Percentiles rank a stretch among this genome's conserved stretches.
These are phyloP conservation scores for Drosophila equinoxialis DNA, from an alignment of 1,140 invertebrate genomes.

Conservation along the genomic window DNA sequence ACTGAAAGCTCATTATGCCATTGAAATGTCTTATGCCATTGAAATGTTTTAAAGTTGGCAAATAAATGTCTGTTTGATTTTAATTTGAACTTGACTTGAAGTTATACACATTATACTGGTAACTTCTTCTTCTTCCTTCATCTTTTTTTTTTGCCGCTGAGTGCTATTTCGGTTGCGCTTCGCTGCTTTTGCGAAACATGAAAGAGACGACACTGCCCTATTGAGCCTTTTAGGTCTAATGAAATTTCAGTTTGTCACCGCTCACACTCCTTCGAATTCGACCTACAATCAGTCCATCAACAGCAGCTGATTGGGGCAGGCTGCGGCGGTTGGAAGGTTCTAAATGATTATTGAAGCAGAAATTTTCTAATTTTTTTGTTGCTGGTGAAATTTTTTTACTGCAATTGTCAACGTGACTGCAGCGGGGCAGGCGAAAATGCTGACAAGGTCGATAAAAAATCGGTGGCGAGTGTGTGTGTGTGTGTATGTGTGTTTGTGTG, in stretches of 20 bases:
- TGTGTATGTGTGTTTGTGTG: no score
- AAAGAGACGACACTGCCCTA: slow-evolving; percentile 17
- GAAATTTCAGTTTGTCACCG: slow-evolving; percentile 23
- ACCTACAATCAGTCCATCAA: neutral
- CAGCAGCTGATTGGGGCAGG: neutral
- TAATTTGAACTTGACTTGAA: no score
- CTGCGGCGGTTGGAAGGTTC: neutral
- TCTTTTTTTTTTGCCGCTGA: neutral
- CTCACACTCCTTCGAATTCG: neutral
- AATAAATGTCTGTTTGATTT: no score
- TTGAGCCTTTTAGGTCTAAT: slow-evolving; percentile 14
- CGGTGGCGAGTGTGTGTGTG: neutral
- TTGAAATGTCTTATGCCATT: no score
- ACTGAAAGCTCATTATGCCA: no score
- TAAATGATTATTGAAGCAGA: slow-evolving; percentile 9
- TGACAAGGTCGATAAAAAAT: slow-evolving; percentile 67
- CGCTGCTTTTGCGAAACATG: slow-evolving; percentile 16
- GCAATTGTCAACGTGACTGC: slow-evolving; percentile 58
- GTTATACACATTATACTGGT: no score
- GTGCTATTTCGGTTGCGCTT: neutral
- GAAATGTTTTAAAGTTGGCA: no score
- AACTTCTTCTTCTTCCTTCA: neutral
- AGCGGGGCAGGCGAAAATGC: slow-evolving; percentile 41
- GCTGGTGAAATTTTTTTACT: neutral
- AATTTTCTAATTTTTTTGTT: slow-evolving; percentile 1